These are phyloP conservation scores for Actinopyga echinites DNA, from an alignment of 53 echinoderm and acorn worm species.

Conservation along the genomic window DNA sequence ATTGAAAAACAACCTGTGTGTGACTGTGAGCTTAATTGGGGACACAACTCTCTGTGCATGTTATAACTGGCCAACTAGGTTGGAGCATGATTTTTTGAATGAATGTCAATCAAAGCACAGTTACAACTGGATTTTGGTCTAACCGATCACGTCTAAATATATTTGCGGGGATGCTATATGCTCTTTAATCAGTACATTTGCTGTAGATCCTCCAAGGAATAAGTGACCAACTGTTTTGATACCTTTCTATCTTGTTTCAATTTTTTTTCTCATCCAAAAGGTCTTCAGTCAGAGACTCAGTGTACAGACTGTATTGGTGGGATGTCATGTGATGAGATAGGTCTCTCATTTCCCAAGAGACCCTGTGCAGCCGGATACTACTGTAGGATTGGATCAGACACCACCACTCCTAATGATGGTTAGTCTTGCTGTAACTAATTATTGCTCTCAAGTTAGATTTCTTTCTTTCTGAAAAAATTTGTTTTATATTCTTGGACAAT, in stretches of 20 bases:
- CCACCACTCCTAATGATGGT: constrained; percentile 90
- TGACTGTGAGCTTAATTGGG: too few relatives aligned
- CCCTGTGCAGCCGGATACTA: constrained; percentile 90
- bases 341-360: constrained; percentile 73
- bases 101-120: too few relatives aligned
- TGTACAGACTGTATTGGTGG: constrained; percentile 90
- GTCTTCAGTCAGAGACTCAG: constrained; percentile 41
- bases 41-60: too few relatives aligned
- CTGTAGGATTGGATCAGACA: constrained; percentile 79
- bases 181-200: not conserved
- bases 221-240: not conserved
- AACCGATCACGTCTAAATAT: not conserved
- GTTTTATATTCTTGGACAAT: too few relatives aligned
- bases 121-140: too few relatives aligned
- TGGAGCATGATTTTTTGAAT: too few relatives aligned
- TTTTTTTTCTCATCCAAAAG: constrained; percentile 7
- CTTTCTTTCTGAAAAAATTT: too few relatives aligned
- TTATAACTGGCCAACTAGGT: too few relatives aligned
- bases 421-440: not conserved
- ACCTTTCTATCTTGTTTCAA: not conserved
- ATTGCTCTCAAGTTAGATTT: too few relatives aligned
- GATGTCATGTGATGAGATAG: constrained; percentile 81
- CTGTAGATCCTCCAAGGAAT: not conserved
- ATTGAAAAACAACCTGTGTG: too few relatives aligned
- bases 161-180: too few relatives aligned